phyloP scores from a whole-genome alignment of 2,113 vertebrate genomes.

The Cochlearius cochlearius region DNA sequence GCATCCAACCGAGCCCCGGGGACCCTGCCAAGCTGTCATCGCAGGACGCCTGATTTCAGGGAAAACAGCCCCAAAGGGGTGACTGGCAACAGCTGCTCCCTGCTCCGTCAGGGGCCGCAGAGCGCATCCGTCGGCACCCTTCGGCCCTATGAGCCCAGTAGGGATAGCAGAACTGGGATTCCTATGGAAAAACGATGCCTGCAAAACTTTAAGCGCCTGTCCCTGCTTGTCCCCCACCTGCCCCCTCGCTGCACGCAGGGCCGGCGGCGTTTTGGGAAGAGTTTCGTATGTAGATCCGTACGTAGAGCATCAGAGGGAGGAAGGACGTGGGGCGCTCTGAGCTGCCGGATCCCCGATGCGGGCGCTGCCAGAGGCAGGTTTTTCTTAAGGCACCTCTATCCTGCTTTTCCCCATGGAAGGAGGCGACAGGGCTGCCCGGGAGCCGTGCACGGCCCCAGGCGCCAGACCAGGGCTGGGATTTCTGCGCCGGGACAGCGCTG shows the following conservation, averaged over 20 bases:
- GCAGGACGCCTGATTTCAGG: neutral
- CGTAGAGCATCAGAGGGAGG: fast-evolving
- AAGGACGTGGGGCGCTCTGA: fast-evolving
- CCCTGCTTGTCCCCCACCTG: neutral
- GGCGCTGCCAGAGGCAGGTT: neutral
- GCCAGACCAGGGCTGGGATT: neutral
- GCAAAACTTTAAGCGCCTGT: neutral
- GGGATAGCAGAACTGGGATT: neutral
- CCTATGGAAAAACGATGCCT: neutral
- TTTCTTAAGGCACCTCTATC: neutral
- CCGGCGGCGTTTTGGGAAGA: neutral
- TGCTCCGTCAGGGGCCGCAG: neutral
- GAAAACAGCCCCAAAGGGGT: neutral
- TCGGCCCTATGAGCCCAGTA: neutral
- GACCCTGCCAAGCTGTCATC: neutral
- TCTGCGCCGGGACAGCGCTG: neutral
- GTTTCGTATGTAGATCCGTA: neutral
- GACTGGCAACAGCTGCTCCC: slow-evolving; percentile 5
- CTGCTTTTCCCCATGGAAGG: neutral
- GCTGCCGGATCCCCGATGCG: neutral
- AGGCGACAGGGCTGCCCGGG: fast-evolving
- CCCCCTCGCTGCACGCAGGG: fast-evolving
- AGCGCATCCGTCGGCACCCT: fast-evolving
- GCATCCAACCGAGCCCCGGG: neutral
- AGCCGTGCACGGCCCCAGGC: neutral